A percentile compares a stretch with the other conserved stretches of the same genome.
Conservation (phyloP, 1,140 invertebrate species). For the Micrasema longulum region DNA sequence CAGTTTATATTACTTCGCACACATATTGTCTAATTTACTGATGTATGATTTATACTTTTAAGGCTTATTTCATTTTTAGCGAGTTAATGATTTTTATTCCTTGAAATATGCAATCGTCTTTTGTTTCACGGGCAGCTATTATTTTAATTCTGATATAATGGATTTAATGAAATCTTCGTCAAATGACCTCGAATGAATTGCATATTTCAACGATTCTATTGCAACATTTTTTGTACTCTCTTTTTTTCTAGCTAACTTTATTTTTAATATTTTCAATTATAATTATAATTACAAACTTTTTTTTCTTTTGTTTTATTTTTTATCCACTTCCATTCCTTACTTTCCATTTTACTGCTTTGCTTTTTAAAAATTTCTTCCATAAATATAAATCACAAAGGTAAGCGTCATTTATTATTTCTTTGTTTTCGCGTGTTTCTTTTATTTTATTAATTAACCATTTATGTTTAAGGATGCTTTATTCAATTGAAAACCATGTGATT, state of each 20-base stretch:
- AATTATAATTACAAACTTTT: constrained; percentile 39
- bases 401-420: background rate
- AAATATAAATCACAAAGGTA: constrained; percentile 3
- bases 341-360: constrained; percentile 23
- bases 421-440: background rate
- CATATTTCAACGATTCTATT: constrained; percentile 35
- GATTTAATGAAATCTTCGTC: too few species aligned
- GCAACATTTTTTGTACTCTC: constrained; percentile 39
- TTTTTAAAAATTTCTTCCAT: constrained; percentile 8
- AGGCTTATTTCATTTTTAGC: constrained; percentile 14
- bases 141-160: too few species aligned
- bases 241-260: constrained; percentile 41
- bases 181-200: constrained; percentile 11
- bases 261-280: constrained; percentile 43
- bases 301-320: constrained; percentile 46
- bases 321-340: constrained; percentile 30
- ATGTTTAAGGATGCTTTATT: constrained; percentile 10
- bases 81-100: background rate
- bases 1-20: background rate
- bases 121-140: too few species aligned
- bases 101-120: constrained; percentile 35
- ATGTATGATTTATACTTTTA: constrained; percentile 36
- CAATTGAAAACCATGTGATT: constrained; percentile 24
- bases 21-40: constrained; percentile 15
- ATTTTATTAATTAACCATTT: background rate